Conservation (phyloP, 2,888 invertebrate species). For the Metalampra italica region DNA sequence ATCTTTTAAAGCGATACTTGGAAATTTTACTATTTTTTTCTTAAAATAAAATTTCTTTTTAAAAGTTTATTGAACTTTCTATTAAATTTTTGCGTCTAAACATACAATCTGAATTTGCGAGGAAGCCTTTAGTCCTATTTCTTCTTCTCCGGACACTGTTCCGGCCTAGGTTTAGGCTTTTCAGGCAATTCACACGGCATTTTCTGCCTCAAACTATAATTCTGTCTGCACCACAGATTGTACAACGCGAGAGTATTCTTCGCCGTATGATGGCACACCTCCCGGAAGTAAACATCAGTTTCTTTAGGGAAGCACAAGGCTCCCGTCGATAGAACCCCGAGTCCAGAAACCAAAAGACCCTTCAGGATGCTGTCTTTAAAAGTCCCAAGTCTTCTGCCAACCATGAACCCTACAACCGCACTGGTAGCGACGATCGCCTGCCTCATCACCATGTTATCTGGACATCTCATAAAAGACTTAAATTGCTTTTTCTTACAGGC, state of each 20-base stretch:
- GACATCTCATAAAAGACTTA: conserved; percentile 35
- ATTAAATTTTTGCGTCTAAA: too few species aligned
- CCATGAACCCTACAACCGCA: conserved; percentile 25
- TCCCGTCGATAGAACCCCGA: conserved; percentile 38
- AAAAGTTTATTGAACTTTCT: too few species aligned
- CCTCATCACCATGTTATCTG: conserved; percentile 31
- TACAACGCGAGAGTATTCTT: conserved; percentile 25
- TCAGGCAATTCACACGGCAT: conserved; percentile 16
- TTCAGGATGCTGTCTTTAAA: background rate
- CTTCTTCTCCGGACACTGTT: conserved; percentile 24
- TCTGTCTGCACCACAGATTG: conserved; percentile 22
- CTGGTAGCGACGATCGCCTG: conserved; percentile 26
- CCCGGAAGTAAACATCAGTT: conserved; percentile 44
- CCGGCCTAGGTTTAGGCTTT: conserved; percentile 29
- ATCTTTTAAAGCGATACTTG: too few species aligned
- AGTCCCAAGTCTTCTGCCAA: conserved; percentile 10
- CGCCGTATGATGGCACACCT: conserved; percentile 19
- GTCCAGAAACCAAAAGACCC: conserved; percentile 15
- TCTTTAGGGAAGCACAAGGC: conserved; percentile 51
- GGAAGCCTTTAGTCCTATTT: conserved; percentile 1
- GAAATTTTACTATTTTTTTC: too few species aligned
- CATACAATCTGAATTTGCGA: too few species aligned
- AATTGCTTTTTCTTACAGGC: conserved; percentile 24
- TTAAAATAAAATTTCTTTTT: too few species aligned
- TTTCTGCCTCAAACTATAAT: conserved; percentile 11